phyloP scores from a whole-genome alignment of 2,888 invertebrate species.

The Allophyes oxyacanthae region DNA sequence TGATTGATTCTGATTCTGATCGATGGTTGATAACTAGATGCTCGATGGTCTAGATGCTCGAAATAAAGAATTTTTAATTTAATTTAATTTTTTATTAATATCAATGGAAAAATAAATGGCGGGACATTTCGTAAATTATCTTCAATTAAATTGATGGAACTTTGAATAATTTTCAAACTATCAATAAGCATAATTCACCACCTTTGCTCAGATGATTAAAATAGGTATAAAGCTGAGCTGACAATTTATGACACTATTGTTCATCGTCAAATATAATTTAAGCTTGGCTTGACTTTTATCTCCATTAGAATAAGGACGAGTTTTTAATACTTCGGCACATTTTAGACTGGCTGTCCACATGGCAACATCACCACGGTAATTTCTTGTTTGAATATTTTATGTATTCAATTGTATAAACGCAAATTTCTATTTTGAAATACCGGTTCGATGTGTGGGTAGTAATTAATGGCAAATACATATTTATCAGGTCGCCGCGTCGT shows the following conservation, averaged over 20 bases:
- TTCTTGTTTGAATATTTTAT: conserved; percentile 49
- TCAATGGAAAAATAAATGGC: too few relatives aligned
- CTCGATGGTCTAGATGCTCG: too few relatives aligned
- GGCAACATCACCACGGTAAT: conserved; percentile 35
- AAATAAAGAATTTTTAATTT: too few relatives aligned
- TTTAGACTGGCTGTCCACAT: conserved; percentile 18
- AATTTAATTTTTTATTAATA: too few relatives aligned
- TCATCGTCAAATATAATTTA: conserved; percentile 21
- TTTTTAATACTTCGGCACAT: conserved; percentile 6
- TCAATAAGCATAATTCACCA: conserved; percentile 1
- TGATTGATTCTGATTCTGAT: too few relatives aligned
- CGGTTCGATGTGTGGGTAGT: conserved; percentile 14
- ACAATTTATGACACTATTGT: conserved; percentile 42
- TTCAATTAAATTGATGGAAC: too few relatives aligned
- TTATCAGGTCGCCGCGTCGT: not conserved
- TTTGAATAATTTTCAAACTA: not conserved
- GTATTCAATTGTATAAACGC: conserved; percentile 43
- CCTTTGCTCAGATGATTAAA: conserved; percentile 24
- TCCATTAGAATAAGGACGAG: conserved; percentile 7
- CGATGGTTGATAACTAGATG: too few relatives aligned
- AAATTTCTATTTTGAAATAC: conserved; percentile 38
- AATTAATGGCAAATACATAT: conserved; percentile 10
- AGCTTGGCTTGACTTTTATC: conserved; percentile 13
- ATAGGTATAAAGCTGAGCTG: conserved; percentile 20
- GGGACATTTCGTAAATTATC: too few relatives aligned